A percentile compares a stretch with the other conserved stretches of the same genome.
These are phyloP conservation scores for Polia nebulosa DNA, from an alignment of 2,888 invertebrate species.

Conservation along the genomic window DNA sequence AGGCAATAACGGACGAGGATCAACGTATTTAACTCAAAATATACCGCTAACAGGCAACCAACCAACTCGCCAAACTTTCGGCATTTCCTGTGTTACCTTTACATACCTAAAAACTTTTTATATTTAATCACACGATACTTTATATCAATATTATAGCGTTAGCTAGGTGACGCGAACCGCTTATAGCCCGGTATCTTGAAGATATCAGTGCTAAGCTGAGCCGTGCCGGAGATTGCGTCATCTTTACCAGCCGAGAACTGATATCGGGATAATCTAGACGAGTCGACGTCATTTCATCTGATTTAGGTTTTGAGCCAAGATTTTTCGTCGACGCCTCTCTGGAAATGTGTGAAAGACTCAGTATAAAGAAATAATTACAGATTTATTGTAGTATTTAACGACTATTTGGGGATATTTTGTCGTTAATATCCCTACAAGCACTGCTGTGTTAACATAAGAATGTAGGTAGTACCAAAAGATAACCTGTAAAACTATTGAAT, in stretches of 20 bases:
- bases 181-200: slow-evolving; percentile 32
- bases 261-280: slow-evolving; percentile 49
- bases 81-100: no score
- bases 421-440: no score
- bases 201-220: slow-evolving; percentile 43
- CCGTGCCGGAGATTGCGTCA: slow-evolving; percentile 49
- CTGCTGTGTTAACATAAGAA: no score
- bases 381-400: not conserved
- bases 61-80: no score
- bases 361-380: not conserved
- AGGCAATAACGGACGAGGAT: no score
- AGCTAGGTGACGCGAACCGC: slow-evolving; percentile 4
- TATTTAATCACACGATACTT: slow-evolving; percentile 23
- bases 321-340: slow-evolving; percentile 4
- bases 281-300: slow-evolving; percentile 29
- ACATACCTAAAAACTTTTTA: not conserved
- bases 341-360: slow-evolving; percentile 8
- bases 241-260: slow-evolving; percentile 35
- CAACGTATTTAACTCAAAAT: no score
- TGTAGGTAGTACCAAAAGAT: no score
- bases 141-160: slow-evolving; percentile 5
- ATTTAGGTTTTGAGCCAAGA: slow-evolving; percentile 16
- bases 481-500: no score
- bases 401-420: no score
- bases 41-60: no score